These are phyloP conservation scores for Calycopis cecrops DNA, from an alignment of 1,140 invertebrate species.

Conservation along the genomic window DNA sequence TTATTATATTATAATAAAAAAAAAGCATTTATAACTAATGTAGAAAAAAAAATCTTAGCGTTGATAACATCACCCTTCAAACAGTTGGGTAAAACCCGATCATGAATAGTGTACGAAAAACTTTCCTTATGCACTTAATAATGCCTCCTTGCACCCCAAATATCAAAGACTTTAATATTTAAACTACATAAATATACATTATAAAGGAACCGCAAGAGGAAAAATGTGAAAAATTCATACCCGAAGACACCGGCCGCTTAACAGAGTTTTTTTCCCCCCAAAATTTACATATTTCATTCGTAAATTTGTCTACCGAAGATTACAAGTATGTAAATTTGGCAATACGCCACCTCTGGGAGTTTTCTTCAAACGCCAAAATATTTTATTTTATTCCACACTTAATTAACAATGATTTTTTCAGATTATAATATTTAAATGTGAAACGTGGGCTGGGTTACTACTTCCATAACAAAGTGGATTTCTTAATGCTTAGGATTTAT, in stretches of 20 bases:
- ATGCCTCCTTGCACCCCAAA: conserved; percentile 9
- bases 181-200: conserved; percentile 54
- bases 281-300: conserved; percentile 55
- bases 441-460: background rate
- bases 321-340: conserved; percentile 50
- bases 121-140: background rate
- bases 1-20: no score
- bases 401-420: conserved; percentile 19
- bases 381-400: conserved; percentile 19
- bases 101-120: no score
- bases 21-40: no score
- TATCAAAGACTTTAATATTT: conserved; percentile 38
- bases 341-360: conserved; percentile 33
- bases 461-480: no score
- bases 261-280: conserved; percentile 31
- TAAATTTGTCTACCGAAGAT: conserved; percentile 42
- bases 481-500: no score
- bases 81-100: background rate
- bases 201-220: conserved; percentile 44
- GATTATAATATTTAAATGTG: conserved; percentile 7
- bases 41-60: no score
- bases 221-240: conserved; percentile 53
- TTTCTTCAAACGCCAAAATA: conserved; percentile 20
- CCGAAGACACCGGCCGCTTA: conserved; percentile 35
- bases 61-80: no score